Percentiles rank a stretch among this genome's conserved stretches.
Evolutionary conservation across 2,113 vertebrate species (phyloP).

Genomic region (Toxotes jaculatrix): DNA sequence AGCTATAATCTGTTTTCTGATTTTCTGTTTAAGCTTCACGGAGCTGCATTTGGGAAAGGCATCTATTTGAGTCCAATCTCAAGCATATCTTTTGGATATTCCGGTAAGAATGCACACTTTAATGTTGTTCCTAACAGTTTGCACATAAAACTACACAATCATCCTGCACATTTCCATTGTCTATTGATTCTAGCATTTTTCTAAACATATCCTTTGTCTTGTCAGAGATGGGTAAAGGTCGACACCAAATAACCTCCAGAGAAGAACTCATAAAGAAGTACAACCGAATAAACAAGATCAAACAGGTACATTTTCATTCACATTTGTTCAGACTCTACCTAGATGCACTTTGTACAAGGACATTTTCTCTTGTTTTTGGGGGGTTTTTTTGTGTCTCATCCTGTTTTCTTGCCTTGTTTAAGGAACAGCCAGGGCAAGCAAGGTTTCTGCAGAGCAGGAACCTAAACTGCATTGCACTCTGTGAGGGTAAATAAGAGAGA

Average conservation of each 20-base stretch:
- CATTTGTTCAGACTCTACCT: background rate
- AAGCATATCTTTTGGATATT: constrained; percentile 99
- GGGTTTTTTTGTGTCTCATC: background rate
- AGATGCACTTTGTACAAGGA: background rate
- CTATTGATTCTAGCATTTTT: background rate
- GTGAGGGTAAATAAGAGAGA: constrained; percentile 88
- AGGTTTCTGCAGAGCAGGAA: constrained; percentile 95
- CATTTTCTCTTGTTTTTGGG: background rate
- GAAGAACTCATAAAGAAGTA: constrained; percentile 93
- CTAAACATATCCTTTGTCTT: background rate
- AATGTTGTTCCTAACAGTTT: background rate
- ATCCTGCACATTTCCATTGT: background rate
- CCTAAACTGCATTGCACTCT: constrained; percentile 97
- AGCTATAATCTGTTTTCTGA: background rate
- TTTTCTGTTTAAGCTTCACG: constrained; percentile 91
- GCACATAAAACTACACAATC: background rate
- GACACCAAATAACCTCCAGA: constrained; percentile 93
- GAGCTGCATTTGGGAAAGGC: constrained; percentile 98
- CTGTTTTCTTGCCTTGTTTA: constrained; percentile 21
- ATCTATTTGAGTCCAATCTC: constrained; percentile 99
- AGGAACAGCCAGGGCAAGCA: constrained; percentile 89
- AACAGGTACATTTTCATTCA: constrained; percentile 84
- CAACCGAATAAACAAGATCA: constrained; percentile 91
- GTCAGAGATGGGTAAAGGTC: constrained; percentile 97
- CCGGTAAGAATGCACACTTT: constrained; percentile 84